phyloP scores from a whole-genome alignment of 2,113 vertebrate genomes.

The Pachycephala philippinensis region DNA sequence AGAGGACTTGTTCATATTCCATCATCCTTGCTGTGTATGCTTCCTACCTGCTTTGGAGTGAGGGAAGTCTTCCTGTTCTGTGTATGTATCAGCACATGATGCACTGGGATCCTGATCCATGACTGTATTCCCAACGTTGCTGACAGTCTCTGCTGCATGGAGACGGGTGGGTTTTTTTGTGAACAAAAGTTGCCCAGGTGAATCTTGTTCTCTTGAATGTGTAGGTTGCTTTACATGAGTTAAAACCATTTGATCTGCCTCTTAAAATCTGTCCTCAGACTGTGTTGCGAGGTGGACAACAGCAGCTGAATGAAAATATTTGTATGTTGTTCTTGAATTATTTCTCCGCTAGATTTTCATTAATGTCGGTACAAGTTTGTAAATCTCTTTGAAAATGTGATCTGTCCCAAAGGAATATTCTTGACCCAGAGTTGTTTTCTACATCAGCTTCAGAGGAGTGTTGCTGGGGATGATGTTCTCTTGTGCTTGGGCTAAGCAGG shows the following conservation, averaged over 20 bases:
- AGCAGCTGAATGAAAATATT: neutral
- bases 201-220: neutral
- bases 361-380: neutral
- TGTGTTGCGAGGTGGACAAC: fast-evolving
- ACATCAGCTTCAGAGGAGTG: fast-evolving
- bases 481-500: neutral
- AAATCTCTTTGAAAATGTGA: neutral
- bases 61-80: neutral
- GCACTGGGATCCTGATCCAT: neutral
- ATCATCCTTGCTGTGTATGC: neutral
- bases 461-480: neutral
- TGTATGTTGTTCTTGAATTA: fast-evolving
- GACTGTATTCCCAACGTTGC: neutral
- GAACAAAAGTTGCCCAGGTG: neutral
- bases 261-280: neutral
- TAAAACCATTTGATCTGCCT: neutral
- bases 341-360: neutral
- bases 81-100: neutral
- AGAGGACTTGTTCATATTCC: neutral
- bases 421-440: neutral
- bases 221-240: neutral
- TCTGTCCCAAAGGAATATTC: neutral
- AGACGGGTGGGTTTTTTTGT: fast-evolving
- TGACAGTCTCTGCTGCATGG: neutral
- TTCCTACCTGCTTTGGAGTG: neutral